Percentiles rank a stretch among this genome's conserved stretches.
These are phyloP conservation scores for Salpingus planirostris DNA, from an alignment of 2,888 invertebrate species.

Conservation along the genomic window DNA sequence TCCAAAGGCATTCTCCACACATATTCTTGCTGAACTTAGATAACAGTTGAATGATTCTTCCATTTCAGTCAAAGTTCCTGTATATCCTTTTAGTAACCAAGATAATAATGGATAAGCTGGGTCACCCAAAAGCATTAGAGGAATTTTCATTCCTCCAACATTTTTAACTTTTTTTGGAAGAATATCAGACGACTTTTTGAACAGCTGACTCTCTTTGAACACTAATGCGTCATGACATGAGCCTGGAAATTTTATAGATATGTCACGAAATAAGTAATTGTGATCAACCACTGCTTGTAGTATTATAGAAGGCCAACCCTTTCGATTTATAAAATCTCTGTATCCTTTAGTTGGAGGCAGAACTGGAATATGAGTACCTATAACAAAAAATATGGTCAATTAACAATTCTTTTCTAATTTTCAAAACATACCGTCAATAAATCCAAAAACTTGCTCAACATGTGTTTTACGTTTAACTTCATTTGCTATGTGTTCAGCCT, in stretches of 20 bases:
- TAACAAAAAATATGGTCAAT: background rate
- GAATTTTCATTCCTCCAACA: constrained; percentile 1
- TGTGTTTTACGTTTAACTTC: background rate
- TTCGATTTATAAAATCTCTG: background rate
- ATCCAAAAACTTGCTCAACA: background rate
- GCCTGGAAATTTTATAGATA: no score
- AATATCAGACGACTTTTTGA: no score
- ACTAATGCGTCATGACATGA: no score
- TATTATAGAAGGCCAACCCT: background rate
- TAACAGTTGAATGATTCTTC: constrained; percentile 2
- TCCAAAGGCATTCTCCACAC: constrained; percentile 8
- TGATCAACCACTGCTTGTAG: background rate
- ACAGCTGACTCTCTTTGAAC: no score
- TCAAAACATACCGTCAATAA: background rate
- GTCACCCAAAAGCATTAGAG: constrained; percentile 7
- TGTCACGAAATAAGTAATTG: background rate
- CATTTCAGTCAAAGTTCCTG: background rate
- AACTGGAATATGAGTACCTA: background rate
- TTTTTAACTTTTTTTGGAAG: no score
- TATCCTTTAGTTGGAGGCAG: background rate
- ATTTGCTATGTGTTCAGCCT: background rate
- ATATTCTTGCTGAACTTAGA: constrained; percentile 4
- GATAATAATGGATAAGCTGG: constrained; percentile 8
- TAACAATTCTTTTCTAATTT: background rate
- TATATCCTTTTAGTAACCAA: constrained; percentile 5